Percentiles rank a stretch among this genome's conserved stretches.
phyloP scores from a whole-genome alignment of 2,888 invertebrate species.

The Melanostoma mellinum region DNA sequence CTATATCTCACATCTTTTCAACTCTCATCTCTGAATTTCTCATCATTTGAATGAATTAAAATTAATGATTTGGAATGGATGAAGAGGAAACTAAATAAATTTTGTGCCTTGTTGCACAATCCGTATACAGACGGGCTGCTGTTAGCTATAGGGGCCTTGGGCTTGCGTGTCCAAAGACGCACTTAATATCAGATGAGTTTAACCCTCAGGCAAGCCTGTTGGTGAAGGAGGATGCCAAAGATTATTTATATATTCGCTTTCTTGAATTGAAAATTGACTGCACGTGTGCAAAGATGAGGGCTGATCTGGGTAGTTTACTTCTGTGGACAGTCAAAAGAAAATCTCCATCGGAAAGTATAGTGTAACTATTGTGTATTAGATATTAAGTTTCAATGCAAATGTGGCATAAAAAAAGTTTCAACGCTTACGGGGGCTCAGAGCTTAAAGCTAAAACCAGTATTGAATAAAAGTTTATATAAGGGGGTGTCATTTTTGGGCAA shows the following conservation, averaged over 20 bases:
- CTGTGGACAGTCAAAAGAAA: background rate
- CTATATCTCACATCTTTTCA: conserved; percentile 14
- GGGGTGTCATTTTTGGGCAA: too few species aligned
- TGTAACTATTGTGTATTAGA: too few species aligned
- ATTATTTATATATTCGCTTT: conserved; percentile 64
- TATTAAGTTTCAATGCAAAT: too few species aligned
- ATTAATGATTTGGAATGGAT: conserved; percentile 63
- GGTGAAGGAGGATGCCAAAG: conserved; percentile 47
- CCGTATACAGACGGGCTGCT: conserved; percentile 33
- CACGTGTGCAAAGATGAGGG: conserved; percentile 70
- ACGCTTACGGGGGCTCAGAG: too few species aligned
- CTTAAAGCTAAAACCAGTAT: too few species aligned
- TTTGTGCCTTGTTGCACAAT: conserved; percentile 60
- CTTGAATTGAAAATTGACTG: conserved; percentile 65
- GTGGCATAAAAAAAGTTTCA: too few species aligned
- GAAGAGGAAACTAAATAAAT: conserved; percentile 43
- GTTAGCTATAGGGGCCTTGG: conserved; percentile 50
- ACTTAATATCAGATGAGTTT: conserved; percentile 43
- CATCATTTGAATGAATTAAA: conserved; percentile 70
- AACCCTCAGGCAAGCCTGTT: conserved; percentile 37
- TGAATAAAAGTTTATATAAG: too few species aligned
- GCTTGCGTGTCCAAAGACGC: conserved; percentile 64
- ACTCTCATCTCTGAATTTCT: conserved; percentile 40
- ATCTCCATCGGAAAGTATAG: too few species aligned
- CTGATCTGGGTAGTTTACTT: conserved; percentile 27